phyloP scores from a whole-genome alignment of 2,797 vertebrate genomes.

The Anableps anableps region DNA sequence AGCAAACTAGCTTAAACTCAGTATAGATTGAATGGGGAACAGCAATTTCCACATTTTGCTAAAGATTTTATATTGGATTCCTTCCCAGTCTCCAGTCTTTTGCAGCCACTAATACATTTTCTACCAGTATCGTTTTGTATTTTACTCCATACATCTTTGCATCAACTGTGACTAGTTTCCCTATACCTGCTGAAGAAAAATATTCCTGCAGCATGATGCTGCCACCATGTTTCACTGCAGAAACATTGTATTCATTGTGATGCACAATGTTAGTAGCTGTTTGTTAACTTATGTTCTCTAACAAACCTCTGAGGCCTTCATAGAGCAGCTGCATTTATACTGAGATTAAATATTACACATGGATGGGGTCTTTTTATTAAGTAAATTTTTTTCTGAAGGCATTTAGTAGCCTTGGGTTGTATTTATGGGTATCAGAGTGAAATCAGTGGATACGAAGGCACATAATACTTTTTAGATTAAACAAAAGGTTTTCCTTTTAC shows the following conservation, averaged over 20 bases:
- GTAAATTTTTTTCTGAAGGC: not conserved
- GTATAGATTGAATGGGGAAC: not conserved
- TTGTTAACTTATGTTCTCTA: not conserved
- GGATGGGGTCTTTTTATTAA: not conserved
- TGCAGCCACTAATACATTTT: not conserved
- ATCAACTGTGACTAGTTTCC: not conserved
- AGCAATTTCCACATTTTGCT: not conserved
- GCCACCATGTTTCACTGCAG: not conserved
- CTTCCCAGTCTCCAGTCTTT: not conserved
- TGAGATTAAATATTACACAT: not conserved
- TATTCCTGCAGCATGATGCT: not conserved
- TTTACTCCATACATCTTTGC: not conserved
- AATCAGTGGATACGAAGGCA: not conserved
- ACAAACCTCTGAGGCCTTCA: not conserved
- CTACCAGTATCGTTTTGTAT: not conserved
- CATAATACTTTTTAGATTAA: not conserved
- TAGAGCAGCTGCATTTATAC: not conserved
- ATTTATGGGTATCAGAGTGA: not conserved
- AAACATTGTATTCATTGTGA: not conserved
- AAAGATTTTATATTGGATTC: not conserved
- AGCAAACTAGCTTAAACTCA: not conserved
- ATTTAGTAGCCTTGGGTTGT: not conserved
- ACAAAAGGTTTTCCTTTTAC: not conserved
- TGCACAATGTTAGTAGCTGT: not conserved
- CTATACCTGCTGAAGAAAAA: not conserved